Evolutionary conservation across 2,888 invertebrate species (phyloP).

Genomic region (Nymphalis c-album): DNA sequence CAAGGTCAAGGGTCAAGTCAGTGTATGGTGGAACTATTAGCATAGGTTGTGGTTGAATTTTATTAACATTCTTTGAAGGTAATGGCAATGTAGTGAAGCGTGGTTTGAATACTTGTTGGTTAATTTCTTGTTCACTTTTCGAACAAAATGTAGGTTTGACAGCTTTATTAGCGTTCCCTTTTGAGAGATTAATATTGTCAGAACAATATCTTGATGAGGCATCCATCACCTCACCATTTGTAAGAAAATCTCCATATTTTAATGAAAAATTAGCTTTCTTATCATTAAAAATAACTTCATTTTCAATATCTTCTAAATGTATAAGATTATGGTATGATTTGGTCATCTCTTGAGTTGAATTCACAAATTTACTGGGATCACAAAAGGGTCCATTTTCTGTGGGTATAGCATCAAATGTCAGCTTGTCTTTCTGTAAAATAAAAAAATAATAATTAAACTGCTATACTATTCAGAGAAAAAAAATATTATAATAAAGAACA

Average conservation of each 20-base stretch:
- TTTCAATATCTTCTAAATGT: conserved; percentile 65
- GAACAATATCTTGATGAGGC: conserved; percentile 38
- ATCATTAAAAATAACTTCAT: conserved; percentile 57
- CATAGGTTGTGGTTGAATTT: conserved; percentile 31
- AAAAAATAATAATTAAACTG: background rate
- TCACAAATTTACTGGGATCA: conserved; percentile 46
- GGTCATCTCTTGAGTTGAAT: conserved; percentile 38
- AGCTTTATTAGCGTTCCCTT: conserved; percentile 20
- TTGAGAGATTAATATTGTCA: conserved; percentile 27
- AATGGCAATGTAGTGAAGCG: conserved; percentile 18
- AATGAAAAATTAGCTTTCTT: conserved; percentile 64
- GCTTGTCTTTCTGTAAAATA: conserved; percentile 75
- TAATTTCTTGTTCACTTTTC: conserved; percentile 28
- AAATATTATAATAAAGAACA: background rate
- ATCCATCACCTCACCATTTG: conserved; percentile 57
- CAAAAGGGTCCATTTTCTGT: conserved; percentile 73
- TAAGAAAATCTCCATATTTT: conserved; percentile 71
- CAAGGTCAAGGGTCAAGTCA: conserved; percentile 26
- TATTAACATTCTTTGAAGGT: conserved; percentile 27
- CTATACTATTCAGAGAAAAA: background rate
- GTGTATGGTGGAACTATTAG: conserved; percentile 38
- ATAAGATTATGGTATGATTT: conserved; percentile 49
- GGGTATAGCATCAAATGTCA: conserved; percentile 80
- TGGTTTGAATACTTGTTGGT: conserved; percentile 28
- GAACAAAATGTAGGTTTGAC: conserved; percentile 4